phyloP scores from a whole-genome alignment of 2,113 vertebrate genomes.

The Casuarius casuarius region DNA sequence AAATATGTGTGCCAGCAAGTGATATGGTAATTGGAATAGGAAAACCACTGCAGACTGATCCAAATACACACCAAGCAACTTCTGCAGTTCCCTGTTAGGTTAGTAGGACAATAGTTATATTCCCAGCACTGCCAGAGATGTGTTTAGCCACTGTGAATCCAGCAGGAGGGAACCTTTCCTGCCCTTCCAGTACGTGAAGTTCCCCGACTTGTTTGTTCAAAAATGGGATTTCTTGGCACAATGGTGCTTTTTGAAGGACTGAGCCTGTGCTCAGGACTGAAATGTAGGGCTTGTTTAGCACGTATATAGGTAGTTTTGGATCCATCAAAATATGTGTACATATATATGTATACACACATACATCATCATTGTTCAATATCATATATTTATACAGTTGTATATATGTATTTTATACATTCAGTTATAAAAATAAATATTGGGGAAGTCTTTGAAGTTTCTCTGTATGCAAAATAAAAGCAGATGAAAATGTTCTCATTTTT shows the following conservation, averaged over 20 bases:
- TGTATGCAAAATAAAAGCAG: slow-evolving; percentile 26
- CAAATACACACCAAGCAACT: not conserved
- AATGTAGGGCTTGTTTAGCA: not conserved
- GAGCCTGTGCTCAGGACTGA: not conserved
- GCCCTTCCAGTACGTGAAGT: not conserved
- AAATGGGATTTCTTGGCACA: not conserved
- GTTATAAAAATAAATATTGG: slow-evolving; percentile 36
- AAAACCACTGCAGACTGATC: not conserved
- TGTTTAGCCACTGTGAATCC: not conserved
- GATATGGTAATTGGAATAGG: not conserved
- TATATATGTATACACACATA: not conserved
- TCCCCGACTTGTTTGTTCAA: not conserved
- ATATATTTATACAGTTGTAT: not conserved
- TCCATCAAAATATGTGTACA: not conserved
- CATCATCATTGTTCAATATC: not conserved
- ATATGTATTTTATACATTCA: not conserved
- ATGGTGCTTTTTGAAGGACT: fast-evolving
- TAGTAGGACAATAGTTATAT: not conserved
- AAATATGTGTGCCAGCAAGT: not conserved
- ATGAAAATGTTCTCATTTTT: not conserved
- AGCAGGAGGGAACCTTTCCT: not conserved
- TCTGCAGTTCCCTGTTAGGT: not conserved
- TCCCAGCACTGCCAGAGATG: fast-evolving
- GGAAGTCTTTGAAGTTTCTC: slow-evolving; percentile 12
- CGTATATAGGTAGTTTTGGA: not conserved